phyloP scores from a whole-genome alignment of 2,888 invertebrate species.

The Eristalis pertinax region DNA sequence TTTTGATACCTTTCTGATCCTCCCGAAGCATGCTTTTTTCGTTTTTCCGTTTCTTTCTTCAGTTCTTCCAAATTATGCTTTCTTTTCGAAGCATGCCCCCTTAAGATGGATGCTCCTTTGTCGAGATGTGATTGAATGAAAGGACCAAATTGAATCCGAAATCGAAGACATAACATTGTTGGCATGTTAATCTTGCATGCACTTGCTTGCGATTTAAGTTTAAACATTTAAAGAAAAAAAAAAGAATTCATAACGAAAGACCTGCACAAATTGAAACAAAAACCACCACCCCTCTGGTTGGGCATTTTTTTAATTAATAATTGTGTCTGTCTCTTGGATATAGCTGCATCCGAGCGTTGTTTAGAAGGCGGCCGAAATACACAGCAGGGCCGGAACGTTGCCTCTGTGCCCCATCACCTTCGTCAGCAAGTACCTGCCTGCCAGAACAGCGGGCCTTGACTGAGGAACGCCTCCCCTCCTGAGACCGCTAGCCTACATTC shows the following conservation, averaged over 20 bases:
- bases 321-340: conserved; percentile 74
- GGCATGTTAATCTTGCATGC: conserved; percentile 71
- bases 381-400: conserved; percentile 84
- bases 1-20: conserved; percentile 13
- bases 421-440: conserved; percentile 82
- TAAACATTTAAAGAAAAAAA: conserved; percentile 17
- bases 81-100: conserved; percentile 30
- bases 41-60: background rate
- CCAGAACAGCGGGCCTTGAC: conserved; percentile 83
- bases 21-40: conserved; percentile 20
- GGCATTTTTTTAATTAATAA: conserved; percentile 30
- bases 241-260: conserved; percentile 37
- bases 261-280: conserved; percentile 56
- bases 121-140: conserved; percentile 52
- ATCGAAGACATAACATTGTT: conserved; percentile 69
- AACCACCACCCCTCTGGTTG: background rate
- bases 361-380: conserved; percentile 88
- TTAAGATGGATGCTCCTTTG: conserved; percentile 16
- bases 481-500: conserved; percentile 80
- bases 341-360: conserved; percentile 94
- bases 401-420: conserved; percentile 84
- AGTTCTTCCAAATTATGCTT: background rate
- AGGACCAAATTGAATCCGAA: conserved; percentile 17
- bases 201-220: conserved; percentile 52
- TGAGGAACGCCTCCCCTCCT: conserved; percentile 88